phyloP scores from a whole-genome alignment of 1,140 invertebrate genomes.

The Aphelenchoides fujianensis region DNA sequence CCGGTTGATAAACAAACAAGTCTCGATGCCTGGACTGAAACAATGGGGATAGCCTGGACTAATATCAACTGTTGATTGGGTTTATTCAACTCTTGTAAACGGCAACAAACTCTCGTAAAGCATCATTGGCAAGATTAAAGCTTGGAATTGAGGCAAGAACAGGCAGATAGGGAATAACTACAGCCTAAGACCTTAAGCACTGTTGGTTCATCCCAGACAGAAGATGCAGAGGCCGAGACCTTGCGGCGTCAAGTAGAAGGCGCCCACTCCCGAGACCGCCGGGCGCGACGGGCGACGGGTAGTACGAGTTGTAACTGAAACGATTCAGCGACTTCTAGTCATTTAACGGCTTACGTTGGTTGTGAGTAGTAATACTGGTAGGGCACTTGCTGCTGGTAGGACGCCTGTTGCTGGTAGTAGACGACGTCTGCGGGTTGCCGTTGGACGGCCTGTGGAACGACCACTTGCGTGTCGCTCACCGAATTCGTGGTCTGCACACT shows the following conservation, averaged over 20 bases:
- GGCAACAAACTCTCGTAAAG: too few species aligned
- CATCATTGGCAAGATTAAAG: too few species aligned
- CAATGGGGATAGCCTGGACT: too few species aligned
- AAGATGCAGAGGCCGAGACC: constrained; percentile 28
- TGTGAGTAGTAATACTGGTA: constrained; percentile 12
- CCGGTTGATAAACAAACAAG: too few species aligned
- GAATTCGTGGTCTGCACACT: not conserved
- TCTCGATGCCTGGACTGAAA: too few species aligned
- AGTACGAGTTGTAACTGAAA: not conserved
- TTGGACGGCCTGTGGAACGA: not conserved
- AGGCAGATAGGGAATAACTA: too few species aligned
- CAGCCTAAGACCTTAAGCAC: too few species aligned
- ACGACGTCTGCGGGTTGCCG: not conserved
- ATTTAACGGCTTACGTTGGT: not conserved
- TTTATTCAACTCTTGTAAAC: too few species aligned
- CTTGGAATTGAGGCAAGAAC: too few species aligned
- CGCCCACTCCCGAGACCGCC: not conserved
- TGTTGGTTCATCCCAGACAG: not conserved
- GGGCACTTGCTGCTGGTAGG: not conserved
- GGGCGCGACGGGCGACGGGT: not conserved
- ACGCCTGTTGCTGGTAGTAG: not conserved
- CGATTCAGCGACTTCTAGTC: not conserved
- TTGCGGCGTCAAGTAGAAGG: constrained; percentile 26
- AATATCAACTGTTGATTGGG: too few species aligned
- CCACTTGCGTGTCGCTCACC: not conserved